Evolutionary conservation across 2,888 invertebrate genomes (phyloP).

Genomic region (Tenthredo distinguenda): DNA sequence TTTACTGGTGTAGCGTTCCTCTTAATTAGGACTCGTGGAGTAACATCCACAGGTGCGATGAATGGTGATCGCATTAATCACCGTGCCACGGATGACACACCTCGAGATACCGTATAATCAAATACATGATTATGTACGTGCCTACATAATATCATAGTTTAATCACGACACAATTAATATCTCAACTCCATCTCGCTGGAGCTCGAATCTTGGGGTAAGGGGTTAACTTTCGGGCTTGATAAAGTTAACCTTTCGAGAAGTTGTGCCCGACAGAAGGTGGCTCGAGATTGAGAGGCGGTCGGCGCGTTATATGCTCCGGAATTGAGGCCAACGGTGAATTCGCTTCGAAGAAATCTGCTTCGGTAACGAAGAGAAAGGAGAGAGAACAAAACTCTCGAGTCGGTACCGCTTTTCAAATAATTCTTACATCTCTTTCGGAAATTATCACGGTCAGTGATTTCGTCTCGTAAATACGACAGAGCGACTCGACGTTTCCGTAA

Average conservation of each 20-base stretch:
- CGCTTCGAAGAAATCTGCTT: neutral
- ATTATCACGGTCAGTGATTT: neutral
- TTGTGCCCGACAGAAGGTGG: constrained; percentile 6
- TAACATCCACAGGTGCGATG: constrained; percentile 14
- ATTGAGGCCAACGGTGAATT: neutral
- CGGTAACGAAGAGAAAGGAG: neutral
- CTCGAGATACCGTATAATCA: neutral
- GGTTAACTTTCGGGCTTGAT: constrained; percentile 18
- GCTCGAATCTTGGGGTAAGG: neutral
- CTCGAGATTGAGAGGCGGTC: neutral
- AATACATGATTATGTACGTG: neutral
- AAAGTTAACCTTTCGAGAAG: constrained; percentile 2
- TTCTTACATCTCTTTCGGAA: neutral
- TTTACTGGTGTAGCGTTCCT: neutral
- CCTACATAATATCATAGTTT: neutral
- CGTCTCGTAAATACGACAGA: neutral
- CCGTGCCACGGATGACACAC: neutral
- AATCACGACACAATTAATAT: constrained; percentile 8
- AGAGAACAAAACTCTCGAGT: neutral
- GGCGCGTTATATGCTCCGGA: neutral
- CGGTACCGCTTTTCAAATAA: neutral
- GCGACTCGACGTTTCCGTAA: neutral
- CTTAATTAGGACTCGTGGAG: constrained; percentile 15
- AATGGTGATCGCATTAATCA: constrained; percentile 10
- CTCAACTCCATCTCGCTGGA: neutral